phyloP scores from a whole-genome alignment of 2,797 vertebrate species.

The Coracias cyanogaster region DNA sequence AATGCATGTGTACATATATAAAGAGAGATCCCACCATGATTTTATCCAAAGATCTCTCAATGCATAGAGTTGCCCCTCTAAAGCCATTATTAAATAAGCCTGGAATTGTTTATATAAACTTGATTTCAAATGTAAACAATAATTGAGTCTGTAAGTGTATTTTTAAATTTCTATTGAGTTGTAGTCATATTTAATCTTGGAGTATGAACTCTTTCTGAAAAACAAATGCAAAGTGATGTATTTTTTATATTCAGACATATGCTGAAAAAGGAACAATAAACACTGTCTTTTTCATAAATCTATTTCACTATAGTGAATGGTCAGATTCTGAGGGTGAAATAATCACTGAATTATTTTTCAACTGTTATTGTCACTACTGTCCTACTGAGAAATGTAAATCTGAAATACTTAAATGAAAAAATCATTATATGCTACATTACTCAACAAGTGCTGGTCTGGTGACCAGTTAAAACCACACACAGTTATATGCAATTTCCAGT shows the following conservation, averaged over 20 bases:
- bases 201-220: slow-evolving; percentile 2
- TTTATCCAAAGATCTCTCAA: not conserved
- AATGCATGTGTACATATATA: not conserved
- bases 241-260: not conserved
- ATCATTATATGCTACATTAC: not conserved
- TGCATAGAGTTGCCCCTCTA: not conserved
- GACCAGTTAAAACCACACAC: not conserved
- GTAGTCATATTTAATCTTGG: slow-evolving; percentile 3
- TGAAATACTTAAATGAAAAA: not conserved
- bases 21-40: not conserved
- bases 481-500: not conserved
- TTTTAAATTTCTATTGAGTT: slow-evolving; percentile 22
- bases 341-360: not conserved
- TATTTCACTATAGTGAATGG: not conserved
- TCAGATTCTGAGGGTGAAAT: not conserved
- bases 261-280: not conserved
- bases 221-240: not conserved
- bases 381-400: not conserved
- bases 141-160: not conserved
- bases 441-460: not conserved
- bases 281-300: not conserved
- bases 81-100: not conserved
- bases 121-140: not conserved
- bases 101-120: not conserved
- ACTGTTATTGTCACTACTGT: not conserved